Conservation (phyloP, 2,797 vertebrate species). For the Megalops cyprinoides region DNA sequence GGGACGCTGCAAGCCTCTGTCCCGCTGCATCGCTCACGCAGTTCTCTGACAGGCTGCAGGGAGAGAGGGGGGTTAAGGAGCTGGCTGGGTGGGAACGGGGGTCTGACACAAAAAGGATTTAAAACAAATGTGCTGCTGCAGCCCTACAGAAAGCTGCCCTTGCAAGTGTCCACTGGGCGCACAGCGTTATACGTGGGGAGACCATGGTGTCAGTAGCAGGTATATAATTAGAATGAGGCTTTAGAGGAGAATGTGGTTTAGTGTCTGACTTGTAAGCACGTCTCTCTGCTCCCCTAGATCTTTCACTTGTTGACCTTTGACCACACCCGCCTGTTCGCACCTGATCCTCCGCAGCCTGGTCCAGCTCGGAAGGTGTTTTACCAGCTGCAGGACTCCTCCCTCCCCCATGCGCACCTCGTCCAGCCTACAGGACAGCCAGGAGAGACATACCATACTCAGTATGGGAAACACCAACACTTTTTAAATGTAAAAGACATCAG, state of each 20-base stretch:
- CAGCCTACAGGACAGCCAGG: slow-evolving; percentile 69
- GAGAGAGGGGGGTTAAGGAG: neutral
- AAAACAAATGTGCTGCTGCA: neutral
- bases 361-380: slow-evolving; percentile 68
- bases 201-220: no score
- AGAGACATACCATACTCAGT: neutral
- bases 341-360: slow-evolving; percentile 74
- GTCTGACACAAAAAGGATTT: neutral
- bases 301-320: no score
- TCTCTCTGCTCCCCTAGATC: neutral
- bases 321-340: slow-evolving; percentile 60
- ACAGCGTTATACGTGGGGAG: neutral
- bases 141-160: neutral
- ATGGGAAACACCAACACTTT: neutral
- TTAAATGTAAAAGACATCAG: no score
- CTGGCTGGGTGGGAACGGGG: no score
- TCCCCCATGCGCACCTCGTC: slow-evolving; percentile 75
- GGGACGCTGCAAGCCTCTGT: slow-evolving; percentile 65
- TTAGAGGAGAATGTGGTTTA: no score
- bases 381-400: slow-evolving; percentile 68
- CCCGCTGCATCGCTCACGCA: slow-evolving; percentile 70
- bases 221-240: no score
- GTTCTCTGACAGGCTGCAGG: slow-evolving; percentile 78
- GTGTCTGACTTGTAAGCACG: no score
- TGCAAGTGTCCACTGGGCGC: neutral